Percentiles rank a stretch among this genome's conserved stretches.
phyloP scores from a whole-genome alignment of 2,113 vertebrate genomes.

The Dipodomys ordii region DNA sequence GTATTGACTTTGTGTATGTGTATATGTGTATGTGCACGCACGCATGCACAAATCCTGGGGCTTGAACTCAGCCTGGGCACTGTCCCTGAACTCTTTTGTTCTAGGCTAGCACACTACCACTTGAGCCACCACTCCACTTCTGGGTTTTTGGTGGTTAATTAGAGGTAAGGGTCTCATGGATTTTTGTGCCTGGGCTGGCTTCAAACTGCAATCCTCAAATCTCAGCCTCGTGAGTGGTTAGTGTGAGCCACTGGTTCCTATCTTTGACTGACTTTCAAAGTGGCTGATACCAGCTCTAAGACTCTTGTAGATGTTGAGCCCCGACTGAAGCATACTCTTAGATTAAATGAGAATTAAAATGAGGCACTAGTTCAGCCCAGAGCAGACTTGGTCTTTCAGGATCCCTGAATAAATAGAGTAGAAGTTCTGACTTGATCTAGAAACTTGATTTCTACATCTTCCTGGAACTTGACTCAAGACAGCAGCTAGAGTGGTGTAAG shows the following conservation, averaged over 20 bases:
- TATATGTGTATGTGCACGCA: too few species aligned
- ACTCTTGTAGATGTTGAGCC: neutral
- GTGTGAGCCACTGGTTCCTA: too few species aligned
- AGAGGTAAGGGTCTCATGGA: too few species aligned
- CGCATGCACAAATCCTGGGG: too few species aligned
- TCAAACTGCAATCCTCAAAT: too few species aligned
- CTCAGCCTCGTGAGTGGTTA: too few species aligned
- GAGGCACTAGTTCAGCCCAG: slow-evolving; percentile 5
- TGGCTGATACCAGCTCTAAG: neutral
- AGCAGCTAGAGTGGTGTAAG: neutral
- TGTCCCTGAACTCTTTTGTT: too few species aligned
- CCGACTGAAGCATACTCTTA: neutral
- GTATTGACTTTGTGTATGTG: neutral
- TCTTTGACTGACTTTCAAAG: neutral
- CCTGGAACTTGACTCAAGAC: neutral
- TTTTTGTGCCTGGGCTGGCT: too few species aligned
- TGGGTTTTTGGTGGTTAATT: too few species aligned
- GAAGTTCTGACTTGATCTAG: slow-evolving; percentile 6
- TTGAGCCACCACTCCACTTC: too few species aligned
- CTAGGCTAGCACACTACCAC: too few species aligned
- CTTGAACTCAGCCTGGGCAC: too few species aligned
- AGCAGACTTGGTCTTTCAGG: slow-evolving; percentile 36
- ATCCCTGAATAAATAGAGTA: slow-evolving; percentile 7
- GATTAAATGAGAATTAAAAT: slow-evolving; percentile 8
- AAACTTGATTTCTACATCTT: neutral